Base-by-base conservation (phyloP, 2,888 invertebrate species). In the Rambutsinella grinnellia region DNA sequence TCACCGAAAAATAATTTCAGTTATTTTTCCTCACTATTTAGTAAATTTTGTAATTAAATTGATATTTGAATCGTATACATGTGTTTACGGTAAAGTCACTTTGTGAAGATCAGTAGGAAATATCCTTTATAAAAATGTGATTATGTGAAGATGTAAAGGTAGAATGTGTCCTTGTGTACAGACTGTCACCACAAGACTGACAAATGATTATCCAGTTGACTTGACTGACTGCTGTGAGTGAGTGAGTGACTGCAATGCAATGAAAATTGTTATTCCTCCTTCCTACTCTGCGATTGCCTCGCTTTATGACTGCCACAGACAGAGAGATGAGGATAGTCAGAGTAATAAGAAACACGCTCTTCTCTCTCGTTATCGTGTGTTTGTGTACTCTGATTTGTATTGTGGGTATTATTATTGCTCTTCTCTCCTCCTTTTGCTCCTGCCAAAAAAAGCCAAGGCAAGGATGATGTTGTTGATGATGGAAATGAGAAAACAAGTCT, bases 111-210 rank as follows among this genome's bases (percentile, higher is more conserved):
- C n/a, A n/a, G n/a, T n/a, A n/a, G n/a, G n/a, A n/a, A n/a, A n/a
- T n/a, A n/a, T n/a, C n/a, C n/a, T n/a, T n/a, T 66, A 54, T 46
- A 44, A 66, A 66, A 44, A 24, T 21, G 56, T 66, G 26, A 53
- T 28, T 46, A 24, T 8, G 23, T 47, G 17, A 17, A 17, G 21
- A n/a, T 47, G 47, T 44, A 49, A 27, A 44, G 13, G 19, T 57
- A 60, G 13, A 23, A 36, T 27, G 26, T 72, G 71, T 72, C 71
- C 65, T 72, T 72, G 71, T 72, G 71, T 72, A 72, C 71, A 72
- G 71, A 74, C 72, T 75, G 74, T 75, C 74, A 75, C 67, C 74
- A 67, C 74, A 67, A 75, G 74, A 75, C 74, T 75, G 74, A 75
- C 74, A 75, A 75, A 75, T 75, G 74, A 75, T 75, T 67, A 75